Evolutionary conservation across 2,797 vertebrate species (phyloP), one percentile per base, ranked within the genome.

Genomic region (Gambusia yucatana): DNA sequence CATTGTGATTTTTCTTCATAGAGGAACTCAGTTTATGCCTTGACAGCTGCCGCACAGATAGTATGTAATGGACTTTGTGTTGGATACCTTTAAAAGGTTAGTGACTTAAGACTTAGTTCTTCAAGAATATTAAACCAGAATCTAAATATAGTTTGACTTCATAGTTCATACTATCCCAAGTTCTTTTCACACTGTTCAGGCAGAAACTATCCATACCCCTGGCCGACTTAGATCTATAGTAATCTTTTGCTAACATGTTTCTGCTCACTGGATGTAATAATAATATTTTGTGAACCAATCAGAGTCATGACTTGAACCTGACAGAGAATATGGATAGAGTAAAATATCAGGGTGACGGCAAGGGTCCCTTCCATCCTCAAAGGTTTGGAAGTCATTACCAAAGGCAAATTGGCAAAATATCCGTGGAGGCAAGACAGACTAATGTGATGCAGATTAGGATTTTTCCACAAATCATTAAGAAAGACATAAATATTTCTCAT

Each of bases 1-100:
- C 28, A 10, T 57, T 86, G 63, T 6, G 6, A 22, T 69, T 73
- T 84, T 77, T 86, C 74, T 69, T 82, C 50, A 67, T 76, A 46
- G 79, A 78, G 73, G 82, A 73, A 72, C 69, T 77, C 80, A 41
- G 80, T 79, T 76, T 78, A 65, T 67, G 82, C 36, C 77, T 84
- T 78, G 75, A 84, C 28, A 48, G 75, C 78, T 81, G 80, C 50
- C 28, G 16, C 41, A 36, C 71, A 57, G 59, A 36, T 1, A 0
- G 1, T 67, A 47, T 25, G 55, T 7, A 14, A 67, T 11, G 0
- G 17, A 41, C 25, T 20, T 70, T 33, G 44, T n/a, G 22, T 28
- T 28, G 33, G 1, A 39, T 30, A 41, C 44, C 20, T 76, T 72
- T 65, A 47, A 63, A 39, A 73, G 50, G 50, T 69, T 10, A 76